Evolutionary conservation across 2,113 vertebrate genomes (phyloP), one percentile per base, ranked within the genome.

Genomic region (Monopterus albus): DNA sequence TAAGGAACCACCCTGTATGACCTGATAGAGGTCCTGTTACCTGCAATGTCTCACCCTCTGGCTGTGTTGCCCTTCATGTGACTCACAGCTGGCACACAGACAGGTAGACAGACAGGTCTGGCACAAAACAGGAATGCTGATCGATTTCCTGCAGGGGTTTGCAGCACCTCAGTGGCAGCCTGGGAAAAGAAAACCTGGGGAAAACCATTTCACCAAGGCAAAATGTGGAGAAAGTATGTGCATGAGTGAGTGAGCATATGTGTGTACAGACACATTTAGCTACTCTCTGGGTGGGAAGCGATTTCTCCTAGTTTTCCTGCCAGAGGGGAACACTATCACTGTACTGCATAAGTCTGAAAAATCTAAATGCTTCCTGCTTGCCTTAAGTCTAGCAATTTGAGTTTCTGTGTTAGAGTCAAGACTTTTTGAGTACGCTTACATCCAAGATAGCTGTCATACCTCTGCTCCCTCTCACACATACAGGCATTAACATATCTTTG

Each of bases 111-210:
- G 85, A 83, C 72, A 59, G 73, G 28, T 78, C 18, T 60, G 79
- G 75, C 25, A 28, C 53, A 65, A 31, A 79, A 23, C 65, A 72
- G 38, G 59, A 66, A 56, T 52, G 81, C 40, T 75, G 72, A 84
- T 89, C 63, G 68, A 85, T 83, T 81, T 56, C 31, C 74, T 28
- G 79, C 78, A 73, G 82, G 71, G 29, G 26, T 69, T 52, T 46
- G 64, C 65, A 28, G 65, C 42, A 56, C 50, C 75, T 74, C 18
- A 15, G 29, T 62, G 65, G 21, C 50, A 47, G 45, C 51, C 23
- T 50, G 70, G 46, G 14, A 64, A 25, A 25, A 81, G 40, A 56
- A 25, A 29, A 53, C 71, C 69, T 9, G 50, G 83, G 73, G 57
- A 78, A 61, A 83, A 59, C 8, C 13, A 15, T 70, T 52, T 63